Base-by-base conservation (phyloP, 2,797 vertebrate species). In the Ispidina picta region DNA sequence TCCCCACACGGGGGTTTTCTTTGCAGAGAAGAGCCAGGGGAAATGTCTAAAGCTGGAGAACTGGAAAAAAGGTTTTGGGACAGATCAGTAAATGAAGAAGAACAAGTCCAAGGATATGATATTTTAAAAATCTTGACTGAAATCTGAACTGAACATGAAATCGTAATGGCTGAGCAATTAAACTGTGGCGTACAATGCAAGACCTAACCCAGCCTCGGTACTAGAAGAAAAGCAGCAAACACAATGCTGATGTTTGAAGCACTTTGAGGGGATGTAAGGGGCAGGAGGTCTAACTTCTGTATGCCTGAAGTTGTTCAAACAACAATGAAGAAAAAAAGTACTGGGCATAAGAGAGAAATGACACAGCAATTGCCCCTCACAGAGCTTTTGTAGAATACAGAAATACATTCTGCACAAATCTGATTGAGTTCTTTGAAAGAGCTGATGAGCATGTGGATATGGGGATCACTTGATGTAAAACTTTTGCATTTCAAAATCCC, bases 71-170 rank as follows among this genome's bases (percentile, higher is more conserved):
- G 4, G 15, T 33, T 82, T 82, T 79, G 88, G 48, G 33, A 63
- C 37, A 88, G 81, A 86, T 11, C 5, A 52, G 39, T 56, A 84
- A 82, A 76, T 52, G 39, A 83, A 59, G 25, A 92, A 23, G 18
- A 70, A 10, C 49, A 84, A 86, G 86, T 76, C 8, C 3, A 63
- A 70, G 44, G 13, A 60, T 60, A 46, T 1, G 1, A 2, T 68
- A 79, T 58, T 79, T 92, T 62, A 79, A 33, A 92, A 86, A 48
- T 66, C 44, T 82, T 70, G 37, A 64, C 26, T 39, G 60, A 79
- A 92, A 88, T 48, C 23, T 90, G 60, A 86, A 86, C 46, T n/a
- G 58, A 76, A 41, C 12, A 12, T n/a, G 77, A 86, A 84, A 82
- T 23, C 75, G 5, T 49, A 66, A 92, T 82, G 20, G 33, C 43